Percentiles rank a stretch among this genome's conserved stretches.
phyloP scores from a whole-genome alignment of 2,113 vertebrate genomes.

The Pipa parva region DNA sequence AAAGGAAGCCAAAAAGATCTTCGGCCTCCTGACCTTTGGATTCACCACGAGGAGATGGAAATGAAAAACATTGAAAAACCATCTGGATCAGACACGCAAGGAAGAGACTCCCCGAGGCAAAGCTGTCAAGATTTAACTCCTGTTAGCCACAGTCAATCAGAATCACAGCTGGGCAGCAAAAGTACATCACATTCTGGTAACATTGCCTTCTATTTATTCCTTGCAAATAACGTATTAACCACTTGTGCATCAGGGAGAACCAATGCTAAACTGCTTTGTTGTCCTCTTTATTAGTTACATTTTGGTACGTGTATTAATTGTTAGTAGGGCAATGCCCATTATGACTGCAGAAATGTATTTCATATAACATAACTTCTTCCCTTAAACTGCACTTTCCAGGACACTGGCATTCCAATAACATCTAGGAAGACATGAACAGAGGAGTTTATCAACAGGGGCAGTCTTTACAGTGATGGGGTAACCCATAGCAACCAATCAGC shows the following conservation, averaged over 20 bases:
- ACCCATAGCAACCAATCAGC: too few relatives aligned
- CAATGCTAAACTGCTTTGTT: too few relatives aligned
- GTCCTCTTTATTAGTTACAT: too few relatives aligned
- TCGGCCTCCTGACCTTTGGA: slow-evolving; percentile 90
- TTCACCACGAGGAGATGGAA: slow-evolving; percentile 96
- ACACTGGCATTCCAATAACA: too few relatives aligned
- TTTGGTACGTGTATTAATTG: too few relatives aligned
- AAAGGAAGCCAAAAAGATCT: slow-evolving; percentile 93
- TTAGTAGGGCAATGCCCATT: too few relatives aligned
- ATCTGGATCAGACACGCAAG: slow-evolving; percentile 64
- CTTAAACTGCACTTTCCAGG: too few relatives aligned
- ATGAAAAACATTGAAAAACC: slow-evolving; percentile 94
- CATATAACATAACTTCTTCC: too few relatives aligned
- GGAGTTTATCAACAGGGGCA: too few relatives aligned
- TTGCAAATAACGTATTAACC: not conserved
- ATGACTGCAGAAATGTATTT: too few relatives aligned
- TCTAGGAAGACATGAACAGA: too few relatives aligned
- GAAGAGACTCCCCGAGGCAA: slow-evolving; percentile 74
- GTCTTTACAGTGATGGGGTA: too few relatives aligned
- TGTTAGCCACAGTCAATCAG: slow-evolving; percentile 86
- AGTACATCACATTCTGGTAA: slow-evolving; percentile 82
- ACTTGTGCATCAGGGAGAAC: not conserved
- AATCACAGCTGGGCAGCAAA: slow-evolving; percentile 86
- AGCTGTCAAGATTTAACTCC: slow-evolving; percentile 84
- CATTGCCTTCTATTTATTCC: not conserved